Evolutionary conservation across 2,113 vertebrate genomes (phyloP), one percentile per base, ranked within the genome.

Genomic region (Blennius ocellaris): DNA sequence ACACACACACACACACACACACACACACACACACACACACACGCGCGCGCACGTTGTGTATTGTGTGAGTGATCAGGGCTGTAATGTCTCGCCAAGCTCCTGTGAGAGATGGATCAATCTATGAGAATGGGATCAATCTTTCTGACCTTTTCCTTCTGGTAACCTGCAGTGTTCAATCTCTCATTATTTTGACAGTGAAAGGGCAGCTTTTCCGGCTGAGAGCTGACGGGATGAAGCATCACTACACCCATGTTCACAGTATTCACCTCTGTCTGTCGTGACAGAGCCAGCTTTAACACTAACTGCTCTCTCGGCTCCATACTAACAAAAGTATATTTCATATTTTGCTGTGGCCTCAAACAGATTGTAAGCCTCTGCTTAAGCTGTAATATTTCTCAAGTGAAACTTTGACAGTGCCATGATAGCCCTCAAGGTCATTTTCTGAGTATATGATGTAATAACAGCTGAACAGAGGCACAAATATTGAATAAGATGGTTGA

Each of bases 151-250:
- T 76, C 62, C 54, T 75, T 56, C 55, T 74, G 68, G 60, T 85
- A 81, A 78, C 84, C 75, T 76, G 65, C 76, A 54, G 80, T 69
- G 80, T 80, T 84, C 77, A 76, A 48, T 73, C 77, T 75, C 68
- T 89, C 79, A 82, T 89, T 89, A 82, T 83, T 87, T 86, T 76
- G 59, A 76, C 68, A 80, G 74, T 80, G 73, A 90, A 88, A 88
- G 79, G 77, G 83, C 81, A 90, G 80, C 70, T 82, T 73, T 81
- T 80, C 75, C 11, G 30, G 60, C 56, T 57, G 9, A 39, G 62
- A 61, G 58, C 62, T 54, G 49, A 60, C 47, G 55, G 55, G 67
- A 76, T 60, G 65, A 30, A 80, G 45, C 55, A 64, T 68, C 40
- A 39, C 50, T 62, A 5, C 44, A 63, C 40, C 30, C 6, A 16